Evolutionary conservation across 2,797 vertebrate genomes (phyloP).

Genomic region (Thripadectes ignobilis): DNA sequence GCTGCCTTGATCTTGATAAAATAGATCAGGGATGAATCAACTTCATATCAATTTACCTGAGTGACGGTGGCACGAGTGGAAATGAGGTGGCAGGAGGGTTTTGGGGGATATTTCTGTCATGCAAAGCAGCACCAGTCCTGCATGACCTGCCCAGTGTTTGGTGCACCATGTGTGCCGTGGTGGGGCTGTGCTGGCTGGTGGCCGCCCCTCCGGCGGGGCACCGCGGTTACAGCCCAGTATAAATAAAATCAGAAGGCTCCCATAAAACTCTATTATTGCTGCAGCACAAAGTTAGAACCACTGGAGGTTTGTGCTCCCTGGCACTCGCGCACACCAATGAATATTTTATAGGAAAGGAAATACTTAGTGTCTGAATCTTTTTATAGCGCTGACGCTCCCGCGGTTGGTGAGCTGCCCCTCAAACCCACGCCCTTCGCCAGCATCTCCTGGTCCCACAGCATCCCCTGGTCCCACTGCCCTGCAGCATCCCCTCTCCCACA

Average conservation of each 20-base stretch:
- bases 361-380: slow-evolving; percentile 92
- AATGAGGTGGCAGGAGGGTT: fast-evolving
- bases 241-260: slow-evolving; percentile 76
- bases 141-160: neutral
- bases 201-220: slow-evolving; percentile 1
- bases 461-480: neutral
- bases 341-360: slow-evolving; percentile 99
- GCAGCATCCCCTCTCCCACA: neutral
- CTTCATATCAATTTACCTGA: slow-evolving; percentile 58
- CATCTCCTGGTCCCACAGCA: neutral
- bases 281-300: slow-evolving; percentile 87
- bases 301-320: slow-evolving; percentile 92
- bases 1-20: slow-evolving; percentile 64
- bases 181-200: neutral
- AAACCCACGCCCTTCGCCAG: fast-evolving
- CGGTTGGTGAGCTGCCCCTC: slow-evolving; percentile 74
- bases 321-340: slow-evolving; percentile 89
- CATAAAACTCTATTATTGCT: slow-evolving; percentile 80
- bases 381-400: slow-evolving; percentile 86
- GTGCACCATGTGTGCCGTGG: neutral
- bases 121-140: fast-evolving
- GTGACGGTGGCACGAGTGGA: neutral
- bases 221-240: slow-evolving; percentile 42
- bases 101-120: neutral
- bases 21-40: slow-evolving; percentile 62